Conservation (phyloP, 1,140 invertebrate genomes). For the Tachypleus tridentatus region DNA sequence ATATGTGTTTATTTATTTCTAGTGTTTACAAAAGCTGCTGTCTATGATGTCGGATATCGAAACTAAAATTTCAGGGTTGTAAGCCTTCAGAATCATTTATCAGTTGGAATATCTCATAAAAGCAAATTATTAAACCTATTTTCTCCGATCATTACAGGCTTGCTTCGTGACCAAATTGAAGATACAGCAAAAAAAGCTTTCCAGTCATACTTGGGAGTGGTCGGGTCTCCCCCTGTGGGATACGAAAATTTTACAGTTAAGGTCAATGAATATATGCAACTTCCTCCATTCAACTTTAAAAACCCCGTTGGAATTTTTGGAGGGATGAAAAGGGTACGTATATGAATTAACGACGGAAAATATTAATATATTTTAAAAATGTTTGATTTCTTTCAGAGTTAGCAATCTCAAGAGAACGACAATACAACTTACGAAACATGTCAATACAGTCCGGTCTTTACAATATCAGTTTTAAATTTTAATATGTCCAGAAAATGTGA, state of each 20-base stretch:
- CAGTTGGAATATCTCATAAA: too few relatives aligned
- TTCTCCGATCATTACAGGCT: constrained; percentile 28
- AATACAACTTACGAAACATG: neutral
- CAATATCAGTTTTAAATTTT: too few relatives aligned
- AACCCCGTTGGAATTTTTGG: constrained; percentile 58
- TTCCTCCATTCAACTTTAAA: constrained; percentile 69
- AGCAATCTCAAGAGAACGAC: neutral
- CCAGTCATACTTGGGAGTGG: constrained; percentile 46
- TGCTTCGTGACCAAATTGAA: constrained; percentile 49
- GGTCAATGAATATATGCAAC: constrained; percentile 64
- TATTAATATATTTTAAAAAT: too few relatives aligned
- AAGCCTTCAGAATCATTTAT: too few relatives aligned
- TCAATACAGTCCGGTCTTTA: neutral
- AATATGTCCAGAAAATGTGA: too few relatives aligned
- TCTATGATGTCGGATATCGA: too few relatives aligned
- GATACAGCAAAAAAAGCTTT: constrained; percentile 47
- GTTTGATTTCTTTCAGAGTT: too few relatives aligned
- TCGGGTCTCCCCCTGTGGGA: constrained; percentile 33
- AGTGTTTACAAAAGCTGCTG: too few relatives aligned
- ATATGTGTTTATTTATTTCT: too few relatives aligned
- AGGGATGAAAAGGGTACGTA: constrained; percentile 53
- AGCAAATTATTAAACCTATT: neutral
- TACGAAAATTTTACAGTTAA: constrained; percentile 59
- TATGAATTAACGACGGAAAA: neutral
- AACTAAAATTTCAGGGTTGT: too few relatives aligned